Base-by-base conservation (phyloP, 2,797 vertebrate genomes). In the Anniella stebbinsi region DNA sequence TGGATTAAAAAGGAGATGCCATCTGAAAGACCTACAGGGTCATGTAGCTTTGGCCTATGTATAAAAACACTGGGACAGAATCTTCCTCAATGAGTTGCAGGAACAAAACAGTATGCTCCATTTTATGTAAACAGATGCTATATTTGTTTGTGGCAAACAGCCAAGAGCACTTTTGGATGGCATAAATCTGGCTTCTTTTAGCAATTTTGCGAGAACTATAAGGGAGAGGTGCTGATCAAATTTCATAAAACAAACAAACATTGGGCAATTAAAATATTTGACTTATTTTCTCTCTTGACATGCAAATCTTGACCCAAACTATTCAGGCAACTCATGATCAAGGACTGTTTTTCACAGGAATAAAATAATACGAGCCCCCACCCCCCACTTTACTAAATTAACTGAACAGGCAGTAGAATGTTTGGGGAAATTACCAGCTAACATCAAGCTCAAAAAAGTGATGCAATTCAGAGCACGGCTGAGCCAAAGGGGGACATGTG, bases 231-330 rank as follows among this genome's bases (percentile, higher is more conserved):
- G n/a, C 17, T 38, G 66, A 77, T 77, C 25, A 9, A 21, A 75
- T 84, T 51, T 73, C 9, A n/a, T 54, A 48, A 87, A 87, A 41
- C 23, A 86, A 87, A 54, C 57, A 87, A 78, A 28, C 75, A 69
- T 48, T 36, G 63, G n/a, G 41, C 23, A 67, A 48, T 13, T 69
- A 36, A 69, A 33, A 33, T n/a, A 23, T n/a, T 33, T 67, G 73
- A 21, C 6, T 78, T 13, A 36, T 23, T 78, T 48, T 67, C 38
- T 18, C 13, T 30, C 36, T 76, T 38, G 36, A 73, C 2, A 38
- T 18, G 36, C 9, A 54, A 51, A n/a, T 36, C 72, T 73, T 33
- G 28, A 75, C 23, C 51, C 72, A 84, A 86, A 38, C 84, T 41
- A n/a, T n/a, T 48, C 23, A 41, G 25, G 48, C 45, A 70, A 4